Percentiles rank a stretch among this genome's conserved stretches.
phyloP scores from a whole-genome alignment of 2,888 invertebrate species.

The Copidosoma aretas region DNA sequence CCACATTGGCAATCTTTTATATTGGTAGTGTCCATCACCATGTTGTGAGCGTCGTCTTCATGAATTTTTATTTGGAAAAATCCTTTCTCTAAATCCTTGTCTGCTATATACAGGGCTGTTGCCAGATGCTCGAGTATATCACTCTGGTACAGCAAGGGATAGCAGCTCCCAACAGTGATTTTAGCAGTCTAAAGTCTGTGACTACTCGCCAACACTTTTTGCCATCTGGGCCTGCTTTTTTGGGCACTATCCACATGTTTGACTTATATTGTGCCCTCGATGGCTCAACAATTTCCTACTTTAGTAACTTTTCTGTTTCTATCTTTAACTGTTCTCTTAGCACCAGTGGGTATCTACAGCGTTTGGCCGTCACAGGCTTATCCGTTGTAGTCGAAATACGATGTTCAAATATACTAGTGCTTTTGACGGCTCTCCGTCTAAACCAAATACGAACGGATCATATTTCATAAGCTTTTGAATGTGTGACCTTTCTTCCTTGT shows the following conservation, averaged over 20 bases:
- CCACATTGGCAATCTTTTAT: not conserved
- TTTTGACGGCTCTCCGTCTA: not conserved
- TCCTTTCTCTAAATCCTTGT: not conserved
- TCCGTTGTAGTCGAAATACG: slow-evolving; percentile 1
- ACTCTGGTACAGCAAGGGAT: not conserved
- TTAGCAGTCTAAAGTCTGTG: slow-evolving; percentile 4
- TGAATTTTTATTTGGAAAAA: not conserved
- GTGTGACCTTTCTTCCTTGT: not conserved
- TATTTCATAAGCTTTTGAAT: not conserved
- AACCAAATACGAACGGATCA: not conserved
- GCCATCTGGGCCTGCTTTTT: not conserved
- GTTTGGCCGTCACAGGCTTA: not conserved
- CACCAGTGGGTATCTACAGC: not conserved
- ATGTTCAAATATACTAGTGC: not conserved
- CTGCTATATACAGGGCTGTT: not conserved
- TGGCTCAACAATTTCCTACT: not conserved
- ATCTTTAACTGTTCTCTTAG: not conserved
- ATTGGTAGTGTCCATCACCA: not conserved
- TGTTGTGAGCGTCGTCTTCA: not conserved
- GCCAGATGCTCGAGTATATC: not conserved
- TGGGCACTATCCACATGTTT: slow-evolving; percentile 9
- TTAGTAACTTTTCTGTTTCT: not conserved
- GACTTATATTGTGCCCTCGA: not conserved
- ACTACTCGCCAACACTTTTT: not conserved
- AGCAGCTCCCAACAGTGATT: not conserved